Base-by-base conservation (phyloP, 1,140 invertebrate genomes). In the Penaeus indicus region DNA sequence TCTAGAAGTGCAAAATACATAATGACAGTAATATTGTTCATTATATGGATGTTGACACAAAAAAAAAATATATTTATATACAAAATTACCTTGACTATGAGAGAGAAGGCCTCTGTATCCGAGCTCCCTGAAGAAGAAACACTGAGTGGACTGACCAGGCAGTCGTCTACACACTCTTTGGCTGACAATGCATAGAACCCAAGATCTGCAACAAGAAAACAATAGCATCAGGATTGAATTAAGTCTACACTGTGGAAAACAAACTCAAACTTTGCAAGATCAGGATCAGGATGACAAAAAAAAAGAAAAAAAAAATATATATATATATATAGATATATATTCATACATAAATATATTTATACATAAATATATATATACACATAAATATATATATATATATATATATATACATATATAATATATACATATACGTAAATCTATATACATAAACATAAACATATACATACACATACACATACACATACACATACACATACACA, bases 131-230 rank as follows among this genome's bases (percentile, higher is more conserved):
- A 90, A 83, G 85, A 85, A 75, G 47, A 85, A 85, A 84, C 38
- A 85, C 67, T 21, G 82, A 85, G 78, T 84, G 72, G 85, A 90
- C 89, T 90, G 85, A 54, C 85, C 80, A 69, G 19, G 81, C 81
- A 88, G 89, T 81, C 85, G 42, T 88, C 85, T 90, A 90, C 72
- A 80, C 85, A 88, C 80, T 90, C 89, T 88, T 90, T 90, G 89
- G 85, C 85, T 88, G 85, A 87, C 72, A 90, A 90, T 90, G 89
- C 89, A 90, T 90, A 90, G 89, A 87, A 84, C 80, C 85, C 63
- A 90, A 90, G 89, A 90, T 90, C 89, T 90, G 85, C 18, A 88
- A 88, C 18, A 27, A 21, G 67, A 87, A 81, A 81, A 54, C 13
- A 80, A 0, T 11, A 47, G 10, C 8, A 72, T 72, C 67, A 72